Percentiles rank a stretch among this genome's conserved stretches.
Conservation (phyloP, 1,140 invertebrate genomes). For the Lepidurus packardi region DNA sequence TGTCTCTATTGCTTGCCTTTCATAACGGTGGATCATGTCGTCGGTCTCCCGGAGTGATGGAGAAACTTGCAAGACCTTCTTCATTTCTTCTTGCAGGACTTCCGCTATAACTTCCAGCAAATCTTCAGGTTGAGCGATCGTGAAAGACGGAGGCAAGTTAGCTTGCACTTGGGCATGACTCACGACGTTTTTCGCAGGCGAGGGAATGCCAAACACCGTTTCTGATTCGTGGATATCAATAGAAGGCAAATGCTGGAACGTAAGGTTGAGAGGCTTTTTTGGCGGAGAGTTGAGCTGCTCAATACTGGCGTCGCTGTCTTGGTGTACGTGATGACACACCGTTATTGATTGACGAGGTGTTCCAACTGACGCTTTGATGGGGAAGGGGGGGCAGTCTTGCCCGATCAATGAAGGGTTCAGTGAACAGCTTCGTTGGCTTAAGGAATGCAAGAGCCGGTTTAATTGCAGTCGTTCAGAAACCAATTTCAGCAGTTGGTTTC, state of each 20-base stretch:
- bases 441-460: neutral
- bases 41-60: neutral
- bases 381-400: neutral
- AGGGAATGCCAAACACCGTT: neutral
- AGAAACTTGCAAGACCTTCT: neutral
- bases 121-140: neutral
- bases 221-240: neutral
- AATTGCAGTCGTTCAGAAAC: neutral
- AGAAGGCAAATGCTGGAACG: neutral
- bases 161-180: neutral
- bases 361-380: neutral
- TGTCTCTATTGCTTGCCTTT: neutral
- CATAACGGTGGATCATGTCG: neutral
- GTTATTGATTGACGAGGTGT: neutral
- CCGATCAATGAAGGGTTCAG: neutral
- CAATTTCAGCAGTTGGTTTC: neutral
- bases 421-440: neutral
- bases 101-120: neutral
- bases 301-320: neutral
- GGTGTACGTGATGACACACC: neutral
- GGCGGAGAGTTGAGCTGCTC: neutral
- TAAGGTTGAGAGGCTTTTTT: neutral
- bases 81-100: neutral
- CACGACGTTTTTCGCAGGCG: neutral
- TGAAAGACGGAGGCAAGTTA: neutral